These are phyloP conservation scores for Peromyscus leucopus DNA, from an alignment of 2,113 vertebrate species.

Conservation along the genomic window DNA sequence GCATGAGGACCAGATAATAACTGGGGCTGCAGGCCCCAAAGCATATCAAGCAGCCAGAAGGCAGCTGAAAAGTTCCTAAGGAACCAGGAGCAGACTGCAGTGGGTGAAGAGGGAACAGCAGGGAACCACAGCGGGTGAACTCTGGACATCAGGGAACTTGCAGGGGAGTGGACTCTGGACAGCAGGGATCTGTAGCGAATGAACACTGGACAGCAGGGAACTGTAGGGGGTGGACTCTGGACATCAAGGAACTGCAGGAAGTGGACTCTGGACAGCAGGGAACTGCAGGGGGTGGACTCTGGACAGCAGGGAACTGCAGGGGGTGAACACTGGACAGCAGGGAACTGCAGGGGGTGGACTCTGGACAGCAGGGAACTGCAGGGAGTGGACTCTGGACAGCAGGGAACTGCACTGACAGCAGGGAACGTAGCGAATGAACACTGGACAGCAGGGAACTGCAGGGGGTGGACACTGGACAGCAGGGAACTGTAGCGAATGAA, in stretches of 20 bases:
- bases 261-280: not conserved
- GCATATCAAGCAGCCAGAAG: not conserved
- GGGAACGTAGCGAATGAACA: not conserved
- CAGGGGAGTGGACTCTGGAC: no score
- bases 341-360: no score
- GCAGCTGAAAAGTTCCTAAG: not conserved
- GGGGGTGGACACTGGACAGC: no score
- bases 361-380: not conserved
- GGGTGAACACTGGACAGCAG: not conserved
- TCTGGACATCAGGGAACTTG: no score
- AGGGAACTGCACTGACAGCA: not conserved
- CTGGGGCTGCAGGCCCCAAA: not conserved
- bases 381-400: no score
- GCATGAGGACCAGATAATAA: not conserved
- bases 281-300: no score
- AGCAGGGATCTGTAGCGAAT: not conserved
- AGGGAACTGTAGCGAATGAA: not conserved
- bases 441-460: not conserved
- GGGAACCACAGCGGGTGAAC: not conserved
- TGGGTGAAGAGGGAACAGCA: no score
- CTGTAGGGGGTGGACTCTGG: no score
- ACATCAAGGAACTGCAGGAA: not conserved
- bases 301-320: not conserved
- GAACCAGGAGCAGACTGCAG: not conserved
- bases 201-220: not conserved